phyloP scores from a whole-genome alignment of 1,140 invertebrate species.

The Drosophila lacertosa region DNA sequence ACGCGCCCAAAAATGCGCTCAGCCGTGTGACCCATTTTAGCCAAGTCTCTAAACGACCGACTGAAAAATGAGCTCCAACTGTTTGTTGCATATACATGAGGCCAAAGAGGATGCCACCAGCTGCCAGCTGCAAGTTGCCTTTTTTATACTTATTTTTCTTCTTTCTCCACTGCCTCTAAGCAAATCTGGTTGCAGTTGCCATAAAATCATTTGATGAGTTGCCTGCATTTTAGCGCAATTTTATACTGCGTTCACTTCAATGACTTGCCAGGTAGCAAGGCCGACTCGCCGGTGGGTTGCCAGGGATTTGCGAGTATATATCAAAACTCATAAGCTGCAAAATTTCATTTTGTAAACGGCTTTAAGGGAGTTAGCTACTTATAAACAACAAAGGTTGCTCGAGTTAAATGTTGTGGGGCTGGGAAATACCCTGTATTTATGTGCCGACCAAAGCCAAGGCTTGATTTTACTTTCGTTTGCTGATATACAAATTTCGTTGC shows the following conservation, averaged over 20 bases:
- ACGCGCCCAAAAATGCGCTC: slow-evolving; percentile 78
- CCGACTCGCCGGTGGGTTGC: slow-evolving; percentile 4
- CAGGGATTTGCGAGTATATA: slow-evolving; percentile 4
- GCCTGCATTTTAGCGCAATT: slow-evolving; percentile 42
- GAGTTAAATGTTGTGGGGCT: background rate
- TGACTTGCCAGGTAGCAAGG: background rate
- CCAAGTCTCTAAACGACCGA: slow-evolving; percentile 35
- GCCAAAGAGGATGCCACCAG: slow-evolving; percentile 6
- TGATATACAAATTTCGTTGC: too few relatives aligned
- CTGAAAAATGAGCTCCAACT: slow-evolving; percentile 56
- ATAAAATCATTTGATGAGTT: slow-evolving; percentile 80
- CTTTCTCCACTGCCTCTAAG: background rate
- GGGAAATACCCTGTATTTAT: too few relatives aligned
- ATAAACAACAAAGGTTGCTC: background rate
- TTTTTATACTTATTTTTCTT: background rate
- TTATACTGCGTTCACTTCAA: slow-evolving; percentile 17
- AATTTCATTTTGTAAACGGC: slow-evolving; percentile 24
- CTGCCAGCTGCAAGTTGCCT: slow-evolving; percentile 7
- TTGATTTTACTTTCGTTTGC: too few relatives aligned
- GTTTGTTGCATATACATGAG: slow-evolving; percentile 54
- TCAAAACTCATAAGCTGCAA: slow-evolving; percentile 17
- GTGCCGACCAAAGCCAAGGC: too few relatives aligned
- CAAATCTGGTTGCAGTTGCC: slow-evolving; percentile 56
- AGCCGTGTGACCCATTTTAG: slow-evolving; percentile 80
- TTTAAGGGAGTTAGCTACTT: background rate